These are phyloP conservation scores for Anodontia alba DNA, from an alignment of 2,888 invertebrate genomes.

Conservation along the genomic window DNA sequence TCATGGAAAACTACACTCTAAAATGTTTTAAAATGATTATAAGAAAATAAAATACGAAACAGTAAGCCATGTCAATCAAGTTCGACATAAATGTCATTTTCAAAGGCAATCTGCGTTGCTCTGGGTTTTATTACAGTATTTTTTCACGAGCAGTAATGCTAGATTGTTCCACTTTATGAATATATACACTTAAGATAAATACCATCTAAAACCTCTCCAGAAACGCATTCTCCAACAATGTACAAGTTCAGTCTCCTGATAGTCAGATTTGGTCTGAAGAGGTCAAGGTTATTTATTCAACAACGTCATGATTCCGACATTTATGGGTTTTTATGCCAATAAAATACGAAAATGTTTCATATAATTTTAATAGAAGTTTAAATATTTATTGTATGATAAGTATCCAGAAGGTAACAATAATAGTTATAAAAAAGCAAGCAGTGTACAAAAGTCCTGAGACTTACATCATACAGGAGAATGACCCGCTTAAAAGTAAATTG, in stretches of 20 bases:
- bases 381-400: neutral
- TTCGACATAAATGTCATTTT: constrained; percentile 57
- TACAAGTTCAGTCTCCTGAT: neutral
- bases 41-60: constrained; percentile 52
- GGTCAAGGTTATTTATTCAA: neutral
- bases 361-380: neutral
- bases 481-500: too few species aligned
- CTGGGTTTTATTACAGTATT: constrained; percentile 6
- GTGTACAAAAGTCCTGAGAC: too few species aligned
- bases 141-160: constrained; percentile 12
- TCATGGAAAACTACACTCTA: constrained; percentile 40
- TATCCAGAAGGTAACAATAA: neutral
- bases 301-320: neutral
- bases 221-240: neutral
- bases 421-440: too few species aligned
- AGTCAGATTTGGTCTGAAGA: neutral
- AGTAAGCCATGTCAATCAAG: constrained; percentile 53
- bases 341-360: neutral
- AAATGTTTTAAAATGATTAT: constrained; percentile 56
- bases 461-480: too few species aligned
- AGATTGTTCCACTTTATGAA: constrained; percentile 20
- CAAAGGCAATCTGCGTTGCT: constrained; percentile 29
- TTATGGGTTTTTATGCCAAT: neutral
- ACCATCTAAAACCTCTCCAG: neutral
- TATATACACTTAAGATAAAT: constrained; percentile 18